Evolutionary conservation across 2,797 vertebrate genomes (phyloP), one percentile per base, ranked within the genome.

Genomic region (Crenichthys baileyi): DNA sequence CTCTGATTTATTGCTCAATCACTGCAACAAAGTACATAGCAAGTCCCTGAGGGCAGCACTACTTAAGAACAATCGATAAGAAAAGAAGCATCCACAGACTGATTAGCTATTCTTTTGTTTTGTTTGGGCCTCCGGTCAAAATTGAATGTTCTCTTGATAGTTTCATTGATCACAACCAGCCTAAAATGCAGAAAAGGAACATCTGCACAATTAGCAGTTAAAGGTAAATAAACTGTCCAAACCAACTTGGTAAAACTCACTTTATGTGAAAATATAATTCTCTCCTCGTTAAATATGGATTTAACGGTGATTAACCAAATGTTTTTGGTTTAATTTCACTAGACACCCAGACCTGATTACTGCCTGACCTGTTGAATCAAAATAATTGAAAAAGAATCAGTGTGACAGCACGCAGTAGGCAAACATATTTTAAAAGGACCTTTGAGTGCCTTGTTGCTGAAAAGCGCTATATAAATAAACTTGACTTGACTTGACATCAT

Each of bases 41-140:
- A 20, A 18, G 70, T 36, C 74, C 60, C 76, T 76, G 41, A 53
- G 71, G 83, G 77, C n/a, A 4, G 70, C 41, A 26, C 15, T 50
- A 55, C 79, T 48, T 50, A 44, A 8, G 58, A 77, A 67, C 44
- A 78, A 91, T 91, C 87, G 81, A 90, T 87, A 85, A 26, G 63
- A 26, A 73, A 31, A 78, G 58, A 78, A 80, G 60, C 79, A 55
- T 70, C 65, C 70, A 22, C 36, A 67, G 2, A 79, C 78, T 68
- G 82, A 72, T 79, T 79, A 83, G 76, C 81, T 75, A 26, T 80
- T 67, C 58, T 44, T 26, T 9, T 31, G 83, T 82, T 78, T 80
- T 86, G 84, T 86, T 91, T 89, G 50, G 84, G 82, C 86, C 86
- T 53, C 68, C 72, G 82, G 88, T 88, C 81, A 85, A 72, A 84